Evolutionary conservation across 2,888 invertebrate species (phyloP), one percentile per base, ranked within the genome.

Genomic region (Trachelus tabidus): DNA sequence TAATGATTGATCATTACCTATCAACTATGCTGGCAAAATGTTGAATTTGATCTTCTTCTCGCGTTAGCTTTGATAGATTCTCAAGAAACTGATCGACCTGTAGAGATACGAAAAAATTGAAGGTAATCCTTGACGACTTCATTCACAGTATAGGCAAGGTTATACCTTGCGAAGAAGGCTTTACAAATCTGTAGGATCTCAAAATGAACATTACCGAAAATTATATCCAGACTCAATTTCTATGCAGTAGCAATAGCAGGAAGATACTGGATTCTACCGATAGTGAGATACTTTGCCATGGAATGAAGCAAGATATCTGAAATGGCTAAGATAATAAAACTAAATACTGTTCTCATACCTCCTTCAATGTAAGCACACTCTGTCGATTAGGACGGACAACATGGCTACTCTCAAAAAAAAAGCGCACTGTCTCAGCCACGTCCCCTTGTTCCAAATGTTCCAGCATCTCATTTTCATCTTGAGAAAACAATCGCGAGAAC

Each of bases 381-480:
- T 95, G 94, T 71, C 92, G 90, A 12, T 93, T 92, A 0, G 97
- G 96, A 82, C 93, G 92, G 12, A 94, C 85, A 71, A 92, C 90
- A 34, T 88, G 91, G 75, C 96, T 96, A 78, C 94, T 92, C 80
- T 95, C 94, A 90, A 96, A 98, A 90, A 96, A 97, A 77, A 93
- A 92, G 81, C 94, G 93, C 56, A 98, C 94, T 0, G 98, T 98
- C 87, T 97, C 96, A 0, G 98, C 97, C 2, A 98, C 94, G 91
- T 99, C 98, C 0, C 98, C 98, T 89, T 97, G 94, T 88, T 98
- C 97, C 83, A 98, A 93, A 92, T 98, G 95, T 83, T 95, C 95
- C 12, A 97, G 91, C 97, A 99, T 98, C 73, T 95, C 95, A 84
- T 95, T 95, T 81, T 95, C 95, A 90, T 95, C 94, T 0, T 93